These are phyloP conservation scores for Anguilla obscura DNA, from an alignment of 2,797 vertebrate genomes.

Conservation along the genomic window DNA sequence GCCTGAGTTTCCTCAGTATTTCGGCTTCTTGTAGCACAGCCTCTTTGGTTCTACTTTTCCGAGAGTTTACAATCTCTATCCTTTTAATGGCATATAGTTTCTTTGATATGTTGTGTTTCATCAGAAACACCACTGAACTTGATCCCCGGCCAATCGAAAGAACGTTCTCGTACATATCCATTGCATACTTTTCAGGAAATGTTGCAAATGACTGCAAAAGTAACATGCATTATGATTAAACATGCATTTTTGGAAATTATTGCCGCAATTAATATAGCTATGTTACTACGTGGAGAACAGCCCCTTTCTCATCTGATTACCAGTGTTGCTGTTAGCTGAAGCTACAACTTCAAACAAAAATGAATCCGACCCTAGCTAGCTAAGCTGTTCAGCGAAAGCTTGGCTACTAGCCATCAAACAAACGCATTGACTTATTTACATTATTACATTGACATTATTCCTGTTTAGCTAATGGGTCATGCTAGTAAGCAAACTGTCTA, in stretches of 20 bases:
- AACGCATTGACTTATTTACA: neutral
- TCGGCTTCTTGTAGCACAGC: conserved; percentile 73
- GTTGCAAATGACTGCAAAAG: neutral
- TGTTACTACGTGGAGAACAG: neutral
- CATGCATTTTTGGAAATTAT: neutral
- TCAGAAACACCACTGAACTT: conserved; percentile 73
- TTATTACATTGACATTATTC: too few species aligned
- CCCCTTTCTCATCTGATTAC: neutral
- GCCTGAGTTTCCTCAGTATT: conserved; percentile 69
- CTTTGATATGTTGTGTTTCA: conserved; percentile 65
- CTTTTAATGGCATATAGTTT: conserved; percentile 73
- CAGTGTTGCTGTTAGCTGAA: neutral
- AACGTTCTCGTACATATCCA: conserved; percentile 74
- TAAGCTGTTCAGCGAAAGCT: neutral
- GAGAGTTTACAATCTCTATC: conserved; percentile 62
- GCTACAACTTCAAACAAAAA: neutral
- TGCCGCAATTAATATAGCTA: neutral
- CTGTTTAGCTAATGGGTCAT: neutral
- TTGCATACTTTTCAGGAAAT: conserved; percentile 44
- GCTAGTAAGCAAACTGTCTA: neutral
- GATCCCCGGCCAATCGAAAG: conserved; percentile 71
- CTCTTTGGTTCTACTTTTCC: conserved; percentile 55
- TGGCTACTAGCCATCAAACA: neutral
- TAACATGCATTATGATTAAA: conserved; percentile 7
- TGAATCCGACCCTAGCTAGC: neutral